Evolutionary conservation across 2,797 vertebrate genomes (phyloP), one percentile per base, ranked within the genome.

Genomic region (Synanceia verrucosa): DNA sequence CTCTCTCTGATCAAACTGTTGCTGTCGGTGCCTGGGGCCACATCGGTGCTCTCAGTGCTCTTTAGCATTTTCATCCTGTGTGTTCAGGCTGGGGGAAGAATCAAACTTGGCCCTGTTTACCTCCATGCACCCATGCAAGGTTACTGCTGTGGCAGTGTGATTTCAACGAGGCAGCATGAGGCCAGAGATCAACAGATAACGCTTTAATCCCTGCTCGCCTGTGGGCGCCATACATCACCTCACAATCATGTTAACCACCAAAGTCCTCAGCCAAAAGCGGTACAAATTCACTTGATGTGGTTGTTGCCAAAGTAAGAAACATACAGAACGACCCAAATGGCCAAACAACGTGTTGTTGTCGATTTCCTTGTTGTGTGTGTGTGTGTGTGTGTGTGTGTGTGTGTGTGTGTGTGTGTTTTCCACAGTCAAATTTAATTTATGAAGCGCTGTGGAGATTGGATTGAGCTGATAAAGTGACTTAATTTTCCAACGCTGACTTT

Each of bases 401-500:
- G 31, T 41, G 23, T 73, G 56, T 73, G 9, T n/a, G 44, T 23
- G 23, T 34, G 39, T 44, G 31, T 73, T 9, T 56, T 14, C 47
- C 16, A 62, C 71, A 73, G 79, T 89, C 48, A 72, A 93, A 93
- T 93, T 79, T 58, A 86, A 88, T 93, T 91, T 89, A 66, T 56
- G 63, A 74, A 72, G 70, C 84, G 79, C 85, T 79, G 83, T 82
- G 53, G 74, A 83, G 88, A 92, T 93, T 91, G 73, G 64, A 90
- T 90, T 88, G 83, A 87, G 79, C 85, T 92, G 91, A 93, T 91
- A 91, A 94, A 93, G 89, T 88, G 91, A 92, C 88, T 91, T 82
- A 85, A 91, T 93, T 91, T 90, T 87, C 81, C 80, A 87, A 84
- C 83, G 83, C 55, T 90, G 79, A 89, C 83, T 88, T 90, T 91